Evolutionary conservation across 2,888 invertebrate genomes (phyloP).

Genomic region (Myopa tessellatipennis): DNA sequence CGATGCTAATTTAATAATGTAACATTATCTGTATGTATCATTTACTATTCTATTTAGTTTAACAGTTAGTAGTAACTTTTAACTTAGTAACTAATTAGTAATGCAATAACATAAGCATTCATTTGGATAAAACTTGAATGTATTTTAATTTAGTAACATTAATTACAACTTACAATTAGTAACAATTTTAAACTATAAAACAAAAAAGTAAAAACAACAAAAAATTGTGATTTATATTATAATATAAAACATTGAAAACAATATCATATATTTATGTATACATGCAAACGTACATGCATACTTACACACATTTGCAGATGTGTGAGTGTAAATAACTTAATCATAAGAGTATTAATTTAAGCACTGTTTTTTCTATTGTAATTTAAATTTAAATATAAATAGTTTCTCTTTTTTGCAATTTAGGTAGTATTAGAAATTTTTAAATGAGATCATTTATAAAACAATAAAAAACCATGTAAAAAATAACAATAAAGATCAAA

Average conservation of each 20-base stretch:
- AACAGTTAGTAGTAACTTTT: too few relatives aligned
- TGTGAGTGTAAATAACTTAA: slow-evolving; percentile 25
- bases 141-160: neutral
- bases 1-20: too few relatives aligned
- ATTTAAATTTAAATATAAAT: slow-evolving; percentile 15
- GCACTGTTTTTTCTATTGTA: slow-evolving; percentile 30
- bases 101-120: too few relatives aligned
- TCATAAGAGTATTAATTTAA: slow-evolving; percentile 26
- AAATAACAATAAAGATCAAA: slow-evolving; percentile 9
- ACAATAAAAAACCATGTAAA: neutral
- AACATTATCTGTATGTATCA: too few relatives aligned
- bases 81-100: too few relatives aligned
- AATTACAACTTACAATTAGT: too few relatives aligned
- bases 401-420: slow-evolving; percentile 33
- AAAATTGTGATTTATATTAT: slow-evolving; percentile 46
- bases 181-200: slow-evolving; percentile 11
- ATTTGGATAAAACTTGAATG: too few relatives aligned
- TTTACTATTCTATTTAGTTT: too few relatives aligned
- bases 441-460: slow-evolving; percentile 27
- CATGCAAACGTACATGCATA: slow-evolving; percentile 2
- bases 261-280: neutral
- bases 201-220: slow-evolving; percentile 37
- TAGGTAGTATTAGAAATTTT: slow-evolving; percentile 40
- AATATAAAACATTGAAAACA: neutral
- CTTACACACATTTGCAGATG: neutral